A percentile compares a stretch with the other conserved stretches of the same genome.
Evolutionary conservation across 1,140 invertebrate species (phyloP).

Genomic region (Euglossa dilemma): DNA sequence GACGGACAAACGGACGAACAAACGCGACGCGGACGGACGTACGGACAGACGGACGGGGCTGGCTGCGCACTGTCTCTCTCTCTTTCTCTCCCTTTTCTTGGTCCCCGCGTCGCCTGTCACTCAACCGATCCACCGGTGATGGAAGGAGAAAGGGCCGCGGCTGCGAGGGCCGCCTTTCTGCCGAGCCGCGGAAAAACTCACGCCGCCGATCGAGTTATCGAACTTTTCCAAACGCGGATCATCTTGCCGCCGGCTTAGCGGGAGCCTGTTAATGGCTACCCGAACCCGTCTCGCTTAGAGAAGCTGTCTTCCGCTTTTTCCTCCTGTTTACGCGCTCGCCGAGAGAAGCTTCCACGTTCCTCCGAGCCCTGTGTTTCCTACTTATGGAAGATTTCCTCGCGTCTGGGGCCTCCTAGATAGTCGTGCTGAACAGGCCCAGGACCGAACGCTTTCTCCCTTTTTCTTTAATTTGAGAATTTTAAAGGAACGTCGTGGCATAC

Average conservation of each 20-base stretch:
- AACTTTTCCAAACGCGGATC: conserved; percentile 45
- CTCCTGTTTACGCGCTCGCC: too few relatives aligned
- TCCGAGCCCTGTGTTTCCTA: too few relatives aligned
- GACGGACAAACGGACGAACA: conserved; percentile 69
- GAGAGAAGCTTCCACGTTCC: too few relatives aligned
- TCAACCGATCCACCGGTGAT: conserved; percentile 41
- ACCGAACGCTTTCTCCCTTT: too few relatives aligned
- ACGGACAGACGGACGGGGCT: conserved; percentile 59
- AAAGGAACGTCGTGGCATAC: too few relatives aligned
- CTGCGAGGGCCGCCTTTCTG: background rate
- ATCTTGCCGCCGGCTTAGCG: background rate
- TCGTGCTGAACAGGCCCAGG: too few relatives aligned
- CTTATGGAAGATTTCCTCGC: too few relatives aligned
- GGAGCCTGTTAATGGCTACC: conserved; percentile 20
- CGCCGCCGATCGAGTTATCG: conserved; percentile 28
- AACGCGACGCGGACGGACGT: conserved; percentile 71
- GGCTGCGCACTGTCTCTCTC: conserved; percentile 44
- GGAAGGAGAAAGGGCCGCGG: conserved; percentile 38
- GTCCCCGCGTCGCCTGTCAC: conserved; percentile 65
- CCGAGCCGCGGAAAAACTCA: conserved; percentile 41
- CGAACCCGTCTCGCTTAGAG: background rate
- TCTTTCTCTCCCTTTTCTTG: conserved; percentile 19
- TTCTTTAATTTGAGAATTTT: too few relatives aligned
- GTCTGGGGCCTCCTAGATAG: too few relatives aligned
- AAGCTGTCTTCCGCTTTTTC: background rate